Evolutionary conservation across 1,140 invertebrate genomes (phyloP), one percentile per base, ranked within the genome.

Genomic region (Thaumetopoea pityocampa): DNA sequence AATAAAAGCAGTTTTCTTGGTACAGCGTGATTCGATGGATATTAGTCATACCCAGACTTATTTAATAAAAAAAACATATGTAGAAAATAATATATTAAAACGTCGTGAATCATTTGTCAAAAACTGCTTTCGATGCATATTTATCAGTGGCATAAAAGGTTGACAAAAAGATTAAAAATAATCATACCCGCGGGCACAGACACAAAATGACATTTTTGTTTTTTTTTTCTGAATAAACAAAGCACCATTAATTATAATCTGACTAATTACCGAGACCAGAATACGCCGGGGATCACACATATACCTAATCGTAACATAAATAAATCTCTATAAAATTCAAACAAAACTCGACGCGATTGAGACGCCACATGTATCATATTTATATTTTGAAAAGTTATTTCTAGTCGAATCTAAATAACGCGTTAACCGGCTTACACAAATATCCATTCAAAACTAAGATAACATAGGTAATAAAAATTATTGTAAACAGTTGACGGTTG

Each of bases 281-380:
- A 49, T 49, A 49, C 30, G 42, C 32, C 48, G 37, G 47, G n/a
- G 50, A 65, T 53, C 53, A 57, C 52, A 52, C 44, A 30, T 24
- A 36, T 53, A 26, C 38, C 38, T 53, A 65, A 62, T 59, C 47
- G 48, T 60, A 67, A 63, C 46, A 52, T 42, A 66, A 64, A 67
- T 64, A 73, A 57, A 62, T 61, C 51, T 43, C 6, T 26, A 40
- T 47, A 58, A 65, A 70, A 62, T 63, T 52, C 50, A 54, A 60
- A 62, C 53, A 61, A 57, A 57, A 54, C 44, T 34, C 20, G 22
- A 43, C 33, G 30, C 44, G 62, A 77, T 80, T 74, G 64, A 80
- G 70, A 62, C 54, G 58, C 57, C 70, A 77, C 67, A 74, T 77
- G 76, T 66, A 80, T 73, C 72, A 69, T 72, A 69, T 67, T 70